Evolutionary conservation across 2,888 invertebrate genomes (phyloP).

Genomic region (Drosophila paranaensis): DNA sequence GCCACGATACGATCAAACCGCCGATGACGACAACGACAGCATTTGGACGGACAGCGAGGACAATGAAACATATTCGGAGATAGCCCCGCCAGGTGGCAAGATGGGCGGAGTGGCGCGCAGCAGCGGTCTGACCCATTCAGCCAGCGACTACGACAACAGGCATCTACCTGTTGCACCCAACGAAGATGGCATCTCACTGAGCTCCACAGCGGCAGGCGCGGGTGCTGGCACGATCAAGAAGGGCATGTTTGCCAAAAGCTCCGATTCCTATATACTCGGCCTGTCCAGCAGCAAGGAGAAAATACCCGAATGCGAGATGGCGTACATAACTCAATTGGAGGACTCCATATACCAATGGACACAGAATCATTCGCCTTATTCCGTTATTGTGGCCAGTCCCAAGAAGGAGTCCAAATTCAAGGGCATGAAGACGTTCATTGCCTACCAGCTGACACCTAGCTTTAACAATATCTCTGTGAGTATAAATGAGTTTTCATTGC

Average conservation of each 20-base stretch:
- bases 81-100: conserved; percentile 86
- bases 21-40: conserved; percentile 89
- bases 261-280: conserved; percentile 95
- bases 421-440: conserved; percentile 98
- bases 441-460: conserved; percentile 97
- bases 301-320: conserved; percentile 89
- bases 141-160: conserved; percentile 82
- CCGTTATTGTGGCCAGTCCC: conserved; percentile 95
- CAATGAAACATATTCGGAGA: conserved; percentile 91
- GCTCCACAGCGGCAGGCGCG: conserved; percentile 53
- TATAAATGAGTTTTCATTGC: conserved; percentile 24
- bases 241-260: conserved; percentile 95
- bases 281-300: conserved; percentile 87
- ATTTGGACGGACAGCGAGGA: conserved; percentile 95
- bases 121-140: conserved; percentile 69
- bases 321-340: conserved; percentile 90
- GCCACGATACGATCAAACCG: conserved; percentile 87
- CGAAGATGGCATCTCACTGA: conserved; percentile 86
- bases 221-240: conserved; percentile 86
- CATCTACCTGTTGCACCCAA: conserved; percentile 83
- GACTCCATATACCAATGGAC: conserved; percentile 92
- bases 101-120: conserved; percentile 18
- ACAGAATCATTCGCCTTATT: conserved; percentile 90
- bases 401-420: conserved; percentile 99
- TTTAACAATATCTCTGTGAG: conserved; percentile 95